Percentiles rank a stretch among this genome's conserved stretches.
These are phyloP conservation scores for Cyclura pinguis DNA, from an alignment of 2,797 vertebrate species.

Conservation along the genomic window DNA sequence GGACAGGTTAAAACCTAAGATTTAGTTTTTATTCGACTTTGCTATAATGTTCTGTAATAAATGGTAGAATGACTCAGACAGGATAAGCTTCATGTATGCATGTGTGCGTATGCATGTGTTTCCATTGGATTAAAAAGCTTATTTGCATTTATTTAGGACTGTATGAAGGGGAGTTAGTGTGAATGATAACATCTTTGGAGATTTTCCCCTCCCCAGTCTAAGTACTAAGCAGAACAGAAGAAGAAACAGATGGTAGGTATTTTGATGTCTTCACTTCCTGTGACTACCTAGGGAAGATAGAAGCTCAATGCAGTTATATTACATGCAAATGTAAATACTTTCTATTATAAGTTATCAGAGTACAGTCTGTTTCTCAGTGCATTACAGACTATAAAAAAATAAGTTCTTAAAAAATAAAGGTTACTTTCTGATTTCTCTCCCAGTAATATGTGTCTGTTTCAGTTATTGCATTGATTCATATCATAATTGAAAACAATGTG, in stretches of 20 bases:
- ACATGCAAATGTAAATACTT: conserved; percentile 47
- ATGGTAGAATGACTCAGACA: background rate
- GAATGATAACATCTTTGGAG: conserved; percentile 25
- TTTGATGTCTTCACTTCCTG: conserved; percentile 46
- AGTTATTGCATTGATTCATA: conserved; percentile 61
- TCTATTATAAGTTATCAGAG: conserved; percentile 20
- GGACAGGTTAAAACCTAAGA: background rate
- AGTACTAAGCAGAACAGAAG: conserved; percentile 44
- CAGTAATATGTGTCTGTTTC: conserved; percentile 52
- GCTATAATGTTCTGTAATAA: background rate
- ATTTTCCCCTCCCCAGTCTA: conserved; percentile 22
- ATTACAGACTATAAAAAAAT: background rate
- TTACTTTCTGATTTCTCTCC: conserved; percentile 44
- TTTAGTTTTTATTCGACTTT: background rate
- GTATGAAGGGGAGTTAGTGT: conserved; percentile 19
- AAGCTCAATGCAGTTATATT: conserved; percentile 7
- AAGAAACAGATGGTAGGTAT: conserved; percentile 54
- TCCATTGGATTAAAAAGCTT: conserved; percentile 5
- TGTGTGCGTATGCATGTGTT: background rate
- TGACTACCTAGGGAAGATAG: background rate
- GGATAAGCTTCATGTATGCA: background rate
- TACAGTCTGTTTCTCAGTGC: background rate
- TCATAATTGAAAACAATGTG: conserved; percentile 58
- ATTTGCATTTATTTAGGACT: conserved; percentile 26
- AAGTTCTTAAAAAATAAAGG: conserved; percentile 52